Conservation (phyloP, 2,113 vertebrate genomes). For the Pluvialis apricaria region DNA sequence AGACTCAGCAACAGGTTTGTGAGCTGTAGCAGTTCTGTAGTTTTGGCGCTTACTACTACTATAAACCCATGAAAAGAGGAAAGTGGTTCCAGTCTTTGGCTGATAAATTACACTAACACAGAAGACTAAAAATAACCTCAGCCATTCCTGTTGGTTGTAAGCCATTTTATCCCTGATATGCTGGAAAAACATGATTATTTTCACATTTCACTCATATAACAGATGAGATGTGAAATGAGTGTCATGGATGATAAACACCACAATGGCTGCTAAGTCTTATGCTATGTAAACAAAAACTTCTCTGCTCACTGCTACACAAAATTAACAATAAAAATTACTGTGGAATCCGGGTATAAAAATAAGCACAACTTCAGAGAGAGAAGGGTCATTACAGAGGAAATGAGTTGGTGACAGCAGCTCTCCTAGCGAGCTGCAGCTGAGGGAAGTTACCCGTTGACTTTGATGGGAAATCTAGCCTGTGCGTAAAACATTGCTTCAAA, state of each 20-base stretch:
- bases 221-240: slow-evolving; percentile 60
- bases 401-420: background rate
- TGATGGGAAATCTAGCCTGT: background rate
- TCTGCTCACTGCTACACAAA: slow-evolving; percentile 17
- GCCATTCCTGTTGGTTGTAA: background rate
- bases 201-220: slow-evolving; percentile 39
- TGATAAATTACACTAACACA: background rate
- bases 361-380: background rate
- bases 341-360: background rate
- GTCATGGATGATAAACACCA: slow-evolving; percentile 41
- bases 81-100: background rate
- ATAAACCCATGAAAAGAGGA: background rate
- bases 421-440: background rate
- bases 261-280: slow-evolving; percentile 27
- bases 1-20: background rate
- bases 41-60: background rate
- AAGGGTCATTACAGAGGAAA: background rate
- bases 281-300: slow-evolving; percentile 49
- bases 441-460: background rate
- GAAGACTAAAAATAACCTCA: background rate
- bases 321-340: slow-evolving; percentile 55
- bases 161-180: background rate
- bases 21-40: background rate
- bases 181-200: slow-evolving; percentile 41
- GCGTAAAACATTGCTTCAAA: background rate